These are phyloP conservation scores for Zaprionus camerounensis DNA, from an alignment of 1,140 invertebrate species.

Conservation along the genomic window DNA sequence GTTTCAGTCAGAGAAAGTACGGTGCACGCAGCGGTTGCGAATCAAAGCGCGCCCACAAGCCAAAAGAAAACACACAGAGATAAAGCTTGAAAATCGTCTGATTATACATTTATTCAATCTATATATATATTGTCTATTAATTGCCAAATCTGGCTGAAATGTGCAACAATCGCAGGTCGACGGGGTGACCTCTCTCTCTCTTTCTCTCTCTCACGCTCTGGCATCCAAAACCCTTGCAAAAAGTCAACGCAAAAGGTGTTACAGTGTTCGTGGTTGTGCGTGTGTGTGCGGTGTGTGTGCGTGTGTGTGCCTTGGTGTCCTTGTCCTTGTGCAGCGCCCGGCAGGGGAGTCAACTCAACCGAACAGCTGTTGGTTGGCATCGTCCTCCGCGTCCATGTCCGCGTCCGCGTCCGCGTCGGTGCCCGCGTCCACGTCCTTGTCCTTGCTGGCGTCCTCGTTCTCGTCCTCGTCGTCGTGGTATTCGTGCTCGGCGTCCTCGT, in stretches of 20 bases:
- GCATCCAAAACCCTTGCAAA: not conserved
- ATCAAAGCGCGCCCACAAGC: constrained; percentile 48
- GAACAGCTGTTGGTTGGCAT: constrained; percentile 73
- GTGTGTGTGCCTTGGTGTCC: constrained; percentile 57
- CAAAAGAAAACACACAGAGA: constrained; percentile 11
- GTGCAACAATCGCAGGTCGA: not conserved
- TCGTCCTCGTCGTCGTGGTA: constrained; percentile 24
- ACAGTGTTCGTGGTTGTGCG: constrained; percentile 13
- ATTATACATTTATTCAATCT: constrained; percentile 16
- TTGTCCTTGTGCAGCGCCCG: constrained; percentile 77
- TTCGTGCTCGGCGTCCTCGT: constrained; percentile 27
- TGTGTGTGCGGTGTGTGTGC: not conserved
- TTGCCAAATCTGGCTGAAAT: constrained; percentile 22
- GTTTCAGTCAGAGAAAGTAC: constrained; percentile 78
- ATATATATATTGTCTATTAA: not conserved
- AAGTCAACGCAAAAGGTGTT: not conserved
- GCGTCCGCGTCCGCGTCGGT: constrained; percentile 21
- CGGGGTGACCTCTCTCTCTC: not conserved
- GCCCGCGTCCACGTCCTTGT: constrained; percentile 46
- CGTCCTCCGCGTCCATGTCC: constrained; percentile 33
- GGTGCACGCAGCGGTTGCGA: constrained; percentile 72
- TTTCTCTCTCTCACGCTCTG: too few relatives aligned
- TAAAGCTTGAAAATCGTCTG: constrained; percentile 18
- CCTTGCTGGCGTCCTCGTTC: constrained; percentile 35
- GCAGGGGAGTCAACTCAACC: constrained; percentile 42